Percentiles rank a stretch among this genome's conserved stretches.
These are phyloP conservation scores for Laticauda colubrina DNA, from an alignment of 2,113 vertebrate species.

Conservation along the genomic window DNA sequence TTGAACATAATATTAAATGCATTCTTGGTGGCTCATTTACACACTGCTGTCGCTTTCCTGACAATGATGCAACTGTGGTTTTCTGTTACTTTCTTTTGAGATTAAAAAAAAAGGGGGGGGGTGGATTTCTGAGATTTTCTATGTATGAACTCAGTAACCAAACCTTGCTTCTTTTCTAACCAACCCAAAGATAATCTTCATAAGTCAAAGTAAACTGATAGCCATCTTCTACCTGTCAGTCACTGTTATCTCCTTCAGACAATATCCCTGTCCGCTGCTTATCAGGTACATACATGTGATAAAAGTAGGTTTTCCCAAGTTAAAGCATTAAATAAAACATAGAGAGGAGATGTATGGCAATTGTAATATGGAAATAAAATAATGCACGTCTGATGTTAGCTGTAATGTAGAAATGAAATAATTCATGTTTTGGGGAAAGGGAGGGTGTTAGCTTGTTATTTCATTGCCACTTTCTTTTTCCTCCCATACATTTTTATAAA, in stretches of 20 bases:
- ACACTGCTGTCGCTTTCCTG: background rate
- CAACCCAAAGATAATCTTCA: background rate
- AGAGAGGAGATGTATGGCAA: background rate
- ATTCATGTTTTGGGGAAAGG: fast-evolving
- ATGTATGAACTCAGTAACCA: background rate
- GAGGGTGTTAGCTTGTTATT: background rate
- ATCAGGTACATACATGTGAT: background rate
- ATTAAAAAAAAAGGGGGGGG: background rate
- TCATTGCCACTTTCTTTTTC: background rate
- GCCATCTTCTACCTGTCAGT: background rate
- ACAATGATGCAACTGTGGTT: background rate
- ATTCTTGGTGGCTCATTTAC: background rate
- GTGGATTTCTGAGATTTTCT: background rate
- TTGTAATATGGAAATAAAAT: too few species aligned
- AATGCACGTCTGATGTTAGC: background rate
- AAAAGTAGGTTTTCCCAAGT: background rate
- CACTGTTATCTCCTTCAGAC: background rate
- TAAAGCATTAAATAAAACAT: background rate
- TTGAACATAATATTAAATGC: background rate
- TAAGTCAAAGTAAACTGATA: background rate
- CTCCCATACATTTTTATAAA: fast-evolving
- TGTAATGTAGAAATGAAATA: background rate
- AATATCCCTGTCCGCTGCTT: background rate
- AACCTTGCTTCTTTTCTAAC: background rate
- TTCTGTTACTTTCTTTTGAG: background rate